A percentile compares a stretch with the other conserved stretches of the same genome.
Evolutionary conservation across 2,888 invertebrate genomes (phyloP).

Genomic region (Bibio marci): DNA sequence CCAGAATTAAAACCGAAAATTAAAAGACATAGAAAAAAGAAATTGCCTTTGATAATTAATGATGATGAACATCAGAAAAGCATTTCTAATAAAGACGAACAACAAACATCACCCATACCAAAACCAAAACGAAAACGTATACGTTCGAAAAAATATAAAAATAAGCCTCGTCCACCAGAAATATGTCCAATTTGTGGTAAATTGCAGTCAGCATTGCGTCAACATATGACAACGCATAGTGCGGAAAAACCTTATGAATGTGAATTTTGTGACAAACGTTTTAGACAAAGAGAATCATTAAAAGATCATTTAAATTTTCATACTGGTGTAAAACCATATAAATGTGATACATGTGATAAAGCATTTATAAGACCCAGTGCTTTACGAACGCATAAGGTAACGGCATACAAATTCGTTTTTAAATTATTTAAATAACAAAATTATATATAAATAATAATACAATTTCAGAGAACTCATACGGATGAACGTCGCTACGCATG

Average conservation of each 20-base stretch:
- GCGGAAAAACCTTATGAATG: slow-evolving; percentile 7
- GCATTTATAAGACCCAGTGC: slow-evolving; percentile 8
- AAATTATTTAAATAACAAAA: no score
- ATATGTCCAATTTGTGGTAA: no score
- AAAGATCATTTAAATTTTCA: slow-evolving; percentile 10
- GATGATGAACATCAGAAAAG: no score
- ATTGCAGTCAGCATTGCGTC: no score
- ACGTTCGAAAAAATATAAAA: no score
- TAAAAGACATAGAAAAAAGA: no score
- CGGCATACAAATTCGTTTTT: not conserved
- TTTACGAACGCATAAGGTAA: slow-evolving; percentile 7
- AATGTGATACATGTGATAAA: slow-evolving; percentile 8
- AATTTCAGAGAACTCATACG: slow-evolving; percentile 13
- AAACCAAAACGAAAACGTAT: no score
- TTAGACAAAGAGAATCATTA: slow-evolving; percentile 8
- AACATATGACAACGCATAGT: slow-evolving; percentile 8
- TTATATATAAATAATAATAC: not conserved
- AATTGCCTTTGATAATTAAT: no score
- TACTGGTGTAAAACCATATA: slow-evolving; percentile 9
- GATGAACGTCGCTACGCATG: slow-evolving; percentile 9
- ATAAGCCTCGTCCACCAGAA: no score
- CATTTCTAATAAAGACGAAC: no score
- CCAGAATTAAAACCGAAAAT: no score
- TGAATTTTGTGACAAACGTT: slow-evolving; percentile 7
- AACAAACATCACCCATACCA: no score